Evolutionary conservation across 2,113 vertebrate genomes (phyloP), one percentile per base, ranked within the genome.

Genomic region (Zosterops hypoxanthus): DNA sequence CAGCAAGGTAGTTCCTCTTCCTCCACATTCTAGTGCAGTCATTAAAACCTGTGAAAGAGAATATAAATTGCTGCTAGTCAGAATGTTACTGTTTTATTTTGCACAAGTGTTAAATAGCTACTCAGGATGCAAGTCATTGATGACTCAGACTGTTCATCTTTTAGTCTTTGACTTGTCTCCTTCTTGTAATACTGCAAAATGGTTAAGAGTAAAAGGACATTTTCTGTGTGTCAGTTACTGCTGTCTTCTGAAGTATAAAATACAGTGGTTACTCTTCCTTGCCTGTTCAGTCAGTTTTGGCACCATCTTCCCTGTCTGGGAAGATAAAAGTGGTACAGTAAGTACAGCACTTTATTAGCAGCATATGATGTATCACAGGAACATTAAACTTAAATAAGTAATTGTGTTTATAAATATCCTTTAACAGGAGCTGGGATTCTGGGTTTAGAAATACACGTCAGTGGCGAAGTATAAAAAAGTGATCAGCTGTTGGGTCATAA

Each of bases 321-420:
- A 88, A 96, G 82, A 63, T 57, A 86, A 31, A 76, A 94, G 56
- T 60, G 86, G 76, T 92, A 71, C 82, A 88, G 36, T 39, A 81
- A 94, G 88, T 88, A 71, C 82, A 93, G 82, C 49, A n/a, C 76
- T 88, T 86, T 78, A 90, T 75, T 88, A 81, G 75, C 63, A 91
- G 66, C 68, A 44, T 86, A 60, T 90, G 79, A 96, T 94, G 93
- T 94, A 92, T 84, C 85, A 52, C 52, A 75, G 60, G 64, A 83
- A 60, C 56, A 64, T 96, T 83, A 90, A 93, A 90, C 66, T 94
- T 80, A 90, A 90, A 91, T 88, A 82, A 94, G 68, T 78, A 86
- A 93, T 92, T 81, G 75, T 97, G 71, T 96, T 96, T 96, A 69
- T 94, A 85, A 91, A 71, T 93, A 69, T 73, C 63, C 72, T 47